Base-by-base conservation (phyloP, 2,888 invertebrate species). In the Latrodectus elegans region DNA sequence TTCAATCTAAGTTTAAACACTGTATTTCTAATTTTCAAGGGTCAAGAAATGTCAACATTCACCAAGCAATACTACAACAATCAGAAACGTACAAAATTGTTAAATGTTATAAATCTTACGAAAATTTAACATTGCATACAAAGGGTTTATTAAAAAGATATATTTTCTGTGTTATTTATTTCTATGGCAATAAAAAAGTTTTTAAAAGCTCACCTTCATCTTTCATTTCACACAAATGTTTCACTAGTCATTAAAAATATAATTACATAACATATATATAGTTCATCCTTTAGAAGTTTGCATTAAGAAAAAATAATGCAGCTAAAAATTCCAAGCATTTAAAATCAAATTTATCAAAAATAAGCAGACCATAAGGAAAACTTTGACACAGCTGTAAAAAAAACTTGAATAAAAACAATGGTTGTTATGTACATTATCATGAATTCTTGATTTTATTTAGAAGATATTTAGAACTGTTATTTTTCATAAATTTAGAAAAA, bases 81-180 rank as follows among this genome's bases (percentile, higher is more conserved):
- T 78, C 89, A 86, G 89, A 88, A 89, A 89, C 88, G 88, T 89
- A 89, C 89, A 89, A 89, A 89, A 88, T 38, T 86, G 88, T 88
- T 82, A 83, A 85, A 85, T 82, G 75, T 83, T 85, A 89, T 88
- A 89, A 88, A 88, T 89, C 86, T 88, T 88, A 88, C 88, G 86
- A 89, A 83, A 88, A 88, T 89, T 84, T 88, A 89, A 89, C 89
- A 89, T 88, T 88, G 80, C 88, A 88, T 89, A 89, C 82, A 89
- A 89, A 89, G 88, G 88, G 71, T 85, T 89, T 79, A 80, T 84
- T 88, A 84, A 89, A 89, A 89, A 85, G 88, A 88, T 88, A 82
- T 85, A 88, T 88, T 79, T 89, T 84, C 77, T 85, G 82, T 84
- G 72, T 84, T 84, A 80, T 88, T 60, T 78, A 78, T 75, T 83